Base-by-base conservation (phyloP, 2,888 invertebrate genomes). In the Rhingia campestris region DNA sequence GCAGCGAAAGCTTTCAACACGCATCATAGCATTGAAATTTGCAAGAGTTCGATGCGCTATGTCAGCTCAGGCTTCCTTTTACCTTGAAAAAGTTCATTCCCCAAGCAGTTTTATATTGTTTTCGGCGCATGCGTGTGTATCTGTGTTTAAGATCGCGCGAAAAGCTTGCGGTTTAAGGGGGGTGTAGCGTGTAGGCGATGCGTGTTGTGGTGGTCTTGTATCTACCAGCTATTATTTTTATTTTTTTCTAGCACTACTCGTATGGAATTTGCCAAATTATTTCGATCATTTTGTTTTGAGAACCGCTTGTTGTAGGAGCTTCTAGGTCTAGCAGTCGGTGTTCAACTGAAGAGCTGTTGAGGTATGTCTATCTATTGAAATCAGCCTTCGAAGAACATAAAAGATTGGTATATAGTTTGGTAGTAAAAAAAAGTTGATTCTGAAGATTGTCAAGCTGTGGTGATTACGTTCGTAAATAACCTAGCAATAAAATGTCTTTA, bases 21-120 rank as follows among this genome's bases (percentile, higher is more conserved):
- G 84, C 84, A 84, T 80, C 14, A 37, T 53, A 63, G 84, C 84
- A 84, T 84, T 80, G 84, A 75, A 39, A 66, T 84, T 80, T 84
- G 74, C 84, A 84, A 84, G 84, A 84, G 84, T 84, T 84, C 84
- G 84, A 84, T 84, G 84, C 84, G 84, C 84, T 75, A 70, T 84
- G 80, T 66, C 54, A 70, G 70, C 79, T 64, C 74, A 80, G 80
- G 61, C 75, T 80, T 79, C 66, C 30, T 67, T 66, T 84, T 74
- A 84, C 84, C 84, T 84, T 84, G 84, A 84, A 84, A 79, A 84
- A 80, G 84, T 84, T 84, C 80, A 84, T 84, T 84, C 64, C 70
- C 84, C 79, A 70, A 64, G n/a, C 66, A 64, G 59, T 7, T 5
- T n/a, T 39, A 1, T 35, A 30, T 30, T 39, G 12, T 59, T 72